phyloP scores from a whole-genome alignment of 1,140 invertebrate species.

The Monochamus saltuarius region DNA sequence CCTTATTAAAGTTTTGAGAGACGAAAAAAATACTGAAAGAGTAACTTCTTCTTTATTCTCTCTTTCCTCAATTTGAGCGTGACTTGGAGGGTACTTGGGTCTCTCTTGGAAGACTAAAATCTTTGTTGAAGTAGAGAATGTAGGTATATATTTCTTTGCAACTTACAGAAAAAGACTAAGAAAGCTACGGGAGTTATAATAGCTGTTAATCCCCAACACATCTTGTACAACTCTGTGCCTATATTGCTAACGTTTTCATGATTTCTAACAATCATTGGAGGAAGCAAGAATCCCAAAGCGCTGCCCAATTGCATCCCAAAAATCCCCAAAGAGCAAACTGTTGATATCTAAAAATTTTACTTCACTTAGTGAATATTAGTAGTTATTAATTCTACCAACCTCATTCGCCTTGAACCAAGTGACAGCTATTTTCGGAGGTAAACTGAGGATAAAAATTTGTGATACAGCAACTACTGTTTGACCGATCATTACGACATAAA shows the following conservation, averaged over 20 bases:
- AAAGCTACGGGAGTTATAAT: conserved; percentile 59
- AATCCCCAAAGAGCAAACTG: conserved; percentile 74
- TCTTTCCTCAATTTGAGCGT: conserved; percentile 36
- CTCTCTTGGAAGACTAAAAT: conserved; percentile 58
- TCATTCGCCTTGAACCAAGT: conserved; percentile 59
- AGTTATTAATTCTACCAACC: conserved; percentile 53
- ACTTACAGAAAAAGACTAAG: conserved; percentile 61
- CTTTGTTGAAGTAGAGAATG: neutral
- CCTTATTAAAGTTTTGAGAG: conserved; percentile 22
- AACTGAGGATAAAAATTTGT: conserved; percentile 67
- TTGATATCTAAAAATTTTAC: conserved; percentile 60
- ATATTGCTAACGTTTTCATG: conserved; percentile 50
- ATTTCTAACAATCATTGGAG: conserved; percentile 54
- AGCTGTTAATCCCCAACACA: conserved; percentile 58
- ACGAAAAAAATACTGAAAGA: conserved; percentile 19
- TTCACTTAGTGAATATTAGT: neutral
- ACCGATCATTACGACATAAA: conserved; percentile 65
- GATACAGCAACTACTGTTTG: conserved; percentile 69
- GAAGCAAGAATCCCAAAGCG: conserved; percentile 51
- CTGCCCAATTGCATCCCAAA: conserved; percentile 73
- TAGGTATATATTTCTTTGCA: too few relatives aligned
- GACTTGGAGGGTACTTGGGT: conserved; percentile 60
- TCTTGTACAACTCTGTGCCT: conserved; percentile 45
- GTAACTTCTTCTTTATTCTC: conserved; percentile 20
- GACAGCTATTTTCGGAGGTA: conserved; percentile 72